Base-by-base conservation (phyloP, 2,797 vertebrate genomes). In the Iguana delicatissima region DNA sequence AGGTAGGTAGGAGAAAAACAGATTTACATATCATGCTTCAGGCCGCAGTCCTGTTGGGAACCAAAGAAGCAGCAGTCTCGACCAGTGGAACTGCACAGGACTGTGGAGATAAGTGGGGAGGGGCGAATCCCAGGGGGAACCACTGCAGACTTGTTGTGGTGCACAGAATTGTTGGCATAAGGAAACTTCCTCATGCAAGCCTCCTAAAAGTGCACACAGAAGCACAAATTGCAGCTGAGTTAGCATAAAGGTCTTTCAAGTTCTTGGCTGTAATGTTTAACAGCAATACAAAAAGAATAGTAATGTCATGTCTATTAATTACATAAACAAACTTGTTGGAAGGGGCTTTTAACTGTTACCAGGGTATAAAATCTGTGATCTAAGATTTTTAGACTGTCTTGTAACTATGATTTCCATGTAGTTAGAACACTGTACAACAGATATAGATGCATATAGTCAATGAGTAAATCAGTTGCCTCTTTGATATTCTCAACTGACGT, bases 311-410 rank as follows among this genome's bases (percentile, higher is more conserved):
- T 73, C 18, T 67, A 6, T n/a, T 6, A 73, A 52, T 10, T 74
- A 18, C 35, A 62, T 29, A 42, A 73, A 72, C 24, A 72, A 72
- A 57, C 32, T 76, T 57, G n/a, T 74, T 26, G 18, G 4, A 76
- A 87, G 22, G 18, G 64, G 22, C 10, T 35, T 72, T 42, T 22
- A 46, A 64, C 38, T 32, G 32, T 83, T 69, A 90, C 0, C 86
- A 29, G 8, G 4, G 79, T 22, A 88, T 89, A 69, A 92, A 92
- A 92, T 74, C 83, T 4, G 79, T 12, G 50, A 6, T 85, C 32
- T 29, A 62, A 79, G 89, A 50, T 64, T 55, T 64, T 0, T 0
- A 62, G 35, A 80, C 42, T 8, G 50, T 3, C 72, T 18, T 55
- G 38, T 87, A 38, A 83, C 87, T 3, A 76, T 87, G 52, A 57